Evolutionary conservation across 2,888 invertebrate genomes (phyloP).

Genomic region (Drosophila emarginata): DNA sequence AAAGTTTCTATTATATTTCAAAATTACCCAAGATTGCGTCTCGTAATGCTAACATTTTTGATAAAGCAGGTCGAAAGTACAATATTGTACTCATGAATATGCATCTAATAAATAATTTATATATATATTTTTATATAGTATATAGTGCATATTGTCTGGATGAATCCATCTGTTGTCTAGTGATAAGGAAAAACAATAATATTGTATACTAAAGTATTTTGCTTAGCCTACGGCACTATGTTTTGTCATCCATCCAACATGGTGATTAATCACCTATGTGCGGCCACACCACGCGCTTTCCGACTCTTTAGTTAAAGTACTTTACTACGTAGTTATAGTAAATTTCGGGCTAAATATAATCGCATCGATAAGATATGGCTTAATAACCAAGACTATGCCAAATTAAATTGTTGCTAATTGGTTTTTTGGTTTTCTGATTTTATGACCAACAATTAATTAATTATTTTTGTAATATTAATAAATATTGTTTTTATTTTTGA

Average conservation of each 20-base stretch:
- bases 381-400: slow-evolving; percentile 12
- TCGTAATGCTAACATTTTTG: not conserved
- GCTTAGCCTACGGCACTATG: not conserved
- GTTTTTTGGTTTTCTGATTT: slow-evolving; percentile 22
- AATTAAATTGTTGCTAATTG: slow-evolving; percentile 51
- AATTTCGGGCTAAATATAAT: slow-evolving; percentile 16
- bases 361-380: slow-evolving; percentile 46
- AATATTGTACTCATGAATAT: not conserved
- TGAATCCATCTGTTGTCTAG: slow-evolving; percentile 3
- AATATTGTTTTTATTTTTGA: not conserved
- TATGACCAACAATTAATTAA: slow-evolving; percentile 16
- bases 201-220: too few species aligned
- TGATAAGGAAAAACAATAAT: slow-evolving; percentile 39
- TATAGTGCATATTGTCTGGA: slow-evolving; percentile 27
- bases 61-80: slow-evolving; percentile 29
- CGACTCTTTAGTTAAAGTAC: not conserved
- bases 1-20: not conserved
- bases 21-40: not conserved
- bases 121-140: slow-evolving; percentile 12
- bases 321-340: slow-evolving; percentile 8
- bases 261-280: not conserved
- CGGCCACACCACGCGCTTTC: not conserved
- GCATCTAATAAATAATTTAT: not conserved
- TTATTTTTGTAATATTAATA: not conserved
- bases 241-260: too few species aligned